Evolutionary conservation across 2,888 invertebrate genomes (phyloP), one percentile per base, ranked within the genome.

Genomic region (Drosophila affinis): DNA sequence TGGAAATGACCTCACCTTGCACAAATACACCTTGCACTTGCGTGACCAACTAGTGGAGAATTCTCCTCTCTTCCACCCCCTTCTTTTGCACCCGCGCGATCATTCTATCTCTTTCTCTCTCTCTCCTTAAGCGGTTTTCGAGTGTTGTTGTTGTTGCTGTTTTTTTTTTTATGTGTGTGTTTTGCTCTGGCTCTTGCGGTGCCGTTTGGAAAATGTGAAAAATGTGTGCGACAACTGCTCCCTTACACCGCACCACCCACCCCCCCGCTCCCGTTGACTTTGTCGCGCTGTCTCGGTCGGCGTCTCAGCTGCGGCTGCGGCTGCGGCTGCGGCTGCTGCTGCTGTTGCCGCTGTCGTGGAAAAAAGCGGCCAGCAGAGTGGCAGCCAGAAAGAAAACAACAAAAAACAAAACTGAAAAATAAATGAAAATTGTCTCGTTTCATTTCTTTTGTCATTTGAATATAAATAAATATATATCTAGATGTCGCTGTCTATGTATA

Each of bases 381-480:
- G 32, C 45, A 27, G 47, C 27, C 27, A 24, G 29, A 76, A 61
- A 62, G 21, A 47, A 51, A 12, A 48, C 32, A 9, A 55, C 52
- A 49, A 17, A 21, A 49, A 39, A 61, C 48, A 48, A 72, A 71
- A 60, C 67, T 67, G 62, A 65, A 68, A 62, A 52, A 76, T 55
- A 73, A 76, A 77, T 63, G 65, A 81, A 85, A 87, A 77, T 85
- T 80, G 79, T 78, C 73, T 79, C 81, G 77, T 82, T 81, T 85
- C 81, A 82, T 87, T 87, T 87, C 85, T 85, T 85, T 87, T 85
- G 84, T 85, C 87, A 85, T 87, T 84, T 80, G 81, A 87, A 84
- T 84, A 84, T 87, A 84, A 84, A 84, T 84, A 84, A 78, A 81
- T 75, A 86, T 69, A 75, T 75, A 75, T 59, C 27, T 74, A 59